These are phyloP conservation scores for Shinisaurus crocodilurus DNA, from an alignment of 2,113 vertebrate genomes.

Conservation along the genomic window DNA sequence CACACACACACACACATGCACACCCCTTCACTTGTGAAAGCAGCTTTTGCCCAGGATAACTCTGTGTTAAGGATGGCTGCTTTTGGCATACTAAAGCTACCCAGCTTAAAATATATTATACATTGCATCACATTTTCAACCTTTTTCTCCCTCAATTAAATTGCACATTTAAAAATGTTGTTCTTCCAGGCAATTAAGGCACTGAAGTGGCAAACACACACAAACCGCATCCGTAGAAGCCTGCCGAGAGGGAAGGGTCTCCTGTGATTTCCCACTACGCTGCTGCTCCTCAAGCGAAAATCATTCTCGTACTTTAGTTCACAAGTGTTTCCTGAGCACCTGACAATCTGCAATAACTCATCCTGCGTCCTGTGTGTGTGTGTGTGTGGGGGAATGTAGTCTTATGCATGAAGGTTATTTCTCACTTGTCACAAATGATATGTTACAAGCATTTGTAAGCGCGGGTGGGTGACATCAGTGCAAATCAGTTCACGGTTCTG, in stretches of 20 bases:
- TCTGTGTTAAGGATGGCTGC: not conserved
- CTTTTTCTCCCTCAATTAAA: slow-evolving; percentile 43
- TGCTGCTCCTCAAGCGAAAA: not conserved
- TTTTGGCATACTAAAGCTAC: not conserved
- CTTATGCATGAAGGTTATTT: not conserved
- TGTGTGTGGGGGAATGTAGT: not conserved
- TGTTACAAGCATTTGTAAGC: not conserved
- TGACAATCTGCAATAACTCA: not conserved
- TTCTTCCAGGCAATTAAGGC: slow-evolving; percentile 29
- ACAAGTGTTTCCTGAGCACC: not conserved
- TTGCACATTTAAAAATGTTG: slow-evolving; percentile 38
- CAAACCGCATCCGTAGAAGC: not conserved
- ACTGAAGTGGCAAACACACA: slow-evolving; percentile 39
- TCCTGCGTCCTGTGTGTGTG: not conserved
- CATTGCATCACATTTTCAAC: not conserved
- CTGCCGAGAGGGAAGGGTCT: not conserved
- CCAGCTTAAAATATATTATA: not conserved
- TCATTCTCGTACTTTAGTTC: not conserved
- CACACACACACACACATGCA: too few relatives aligned
- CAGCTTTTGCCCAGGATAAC: not conserved
- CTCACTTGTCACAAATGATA: not conserved
- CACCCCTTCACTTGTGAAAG: not conserved
- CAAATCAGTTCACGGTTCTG: not conserved
- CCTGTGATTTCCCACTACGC: not conserved
- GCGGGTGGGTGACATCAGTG: not conserved